Evolutionary conservation across 2,797 vertebrate species (phyloP).

Genomic region (Lophura swinhoii): DNA sequence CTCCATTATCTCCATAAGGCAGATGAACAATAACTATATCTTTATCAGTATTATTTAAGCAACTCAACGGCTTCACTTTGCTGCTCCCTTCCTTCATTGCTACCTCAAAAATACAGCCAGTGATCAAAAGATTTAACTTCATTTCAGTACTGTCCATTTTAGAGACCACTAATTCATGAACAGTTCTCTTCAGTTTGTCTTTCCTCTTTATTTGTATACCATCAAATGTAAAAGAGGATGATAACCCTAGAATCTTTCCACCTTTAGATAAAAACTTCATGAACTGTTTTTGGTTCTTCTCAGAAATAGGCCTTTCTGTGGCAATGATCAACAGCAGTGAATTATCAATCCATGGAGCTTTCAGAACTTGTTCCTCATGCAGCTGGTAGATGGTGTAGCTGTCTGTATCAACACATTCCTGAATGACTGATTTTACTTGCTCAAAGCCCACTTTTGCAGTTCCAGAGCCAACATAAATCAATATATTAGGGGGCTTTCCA

Average conservation of each 20-base stretch:
- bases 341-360: slow-evolving; percentile 89
- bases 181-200: slow-evolving; percentile 17
- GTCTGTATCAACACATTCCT: slow-evolving; percentile 84
- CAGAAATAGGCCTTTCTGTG: slow-evolving; percentile 75
- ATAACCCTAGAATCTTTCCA: slow-evolving; percentile 88
- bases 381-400: slow-evolving; percentile 87
- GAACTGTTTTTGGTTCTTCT: slow-evolving; percentile 81
- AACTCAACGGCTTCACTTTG: slow-evolving; percentile 77
- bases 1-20: slow-evolving; percentile 80
- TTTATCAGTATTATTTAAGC: slow-evolving; percentile 74
- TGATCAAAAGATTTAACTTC: slow-evolving; percentile 80
- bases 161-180: slow-evolving; percentile 83
- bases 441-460: slow-evolving; percentile 73
- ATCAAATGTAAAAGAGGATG: slow-evolving; percentile 82
- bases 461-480: slow-evolving; percentile 84
- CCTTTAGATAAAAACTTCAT: slow-evolving; percentile 86
- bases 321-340: slow-evolving; percentile 88
- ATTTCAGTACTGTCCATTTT: slow-evolving; percentile 78
- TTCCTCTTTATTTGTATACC: slow-evolving; percentile 79
- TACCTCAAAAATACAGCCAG: slow-evolving; percentile 79
- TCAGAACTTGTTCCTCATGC: slow-evolving; percentile 80
- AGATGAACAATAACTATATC: slow-evolving; percentile 86
- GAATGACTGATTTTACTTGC: slow-evolving; percentile 77
- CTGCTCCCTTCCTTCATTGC: slow-evolving; percentile 58
- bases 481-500: slow-evolving; percentile 88